Evolutionary conservation across 2,113 vertebrate species (phyloP), one percentile per base, ranked within the genome.

Genomic region (Felis chaus): DNA sequence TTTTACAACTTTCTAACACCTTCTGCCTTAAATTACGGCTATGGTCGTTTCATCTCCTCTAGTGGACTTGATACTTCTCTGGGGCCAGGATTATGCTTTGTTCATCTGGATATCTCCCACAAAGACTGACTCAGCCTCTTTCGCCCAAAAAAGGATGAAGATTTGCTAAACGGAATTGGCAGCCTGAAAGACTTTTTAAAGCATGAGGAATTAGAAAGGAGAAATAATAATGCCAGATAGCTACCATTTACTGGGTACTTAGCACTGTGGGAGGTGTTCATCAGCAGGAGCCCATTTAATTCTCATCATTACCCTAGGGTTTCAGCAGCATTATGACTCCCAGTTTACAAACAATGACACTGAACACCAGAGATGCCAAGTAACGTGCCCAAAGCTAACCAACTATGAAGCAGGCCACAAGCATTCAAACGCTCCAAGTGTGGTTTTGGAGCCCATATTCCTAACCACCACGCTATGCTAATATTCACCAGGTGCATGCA

Each of bases 151-250:
- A 57, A 91, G 7, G 74, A 36, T 11, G 4, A 83, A 71, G 39
- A 88, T 23, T 39, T 63, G 31, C 92, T 91, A 83, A 87, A 50
- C 41, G 79, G 80, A 94, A 91, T 1, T 79, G 53, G 27, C 29
- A 71, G 41, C 27, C 36, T 78, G 41, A 53, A 87, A 81, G 63
- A 79, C 63, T 69, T 83, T 88, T 80, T 73, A 94, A 96, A 89
- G 48, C 48, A 57, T 21, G 15, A 71, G 61, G 25, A 45, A 73
- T 36, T 55, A 95, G 68, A 96, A 65, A 63, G 12, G 11, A 57
- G 39, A 74, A 91, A 61, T 16, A 50, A 25, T 13, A 25, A 73
- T 9, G 25, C 29, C 55, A 45, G 80, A 73, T 3, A 80, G 18
- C 27, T 57, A 69, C 8, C 73, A 57, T 27, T 82, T 66, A 74